Conservation (phyloP, 2,888 invertebrate genomes). For the Orthosia gothica region DNA sequence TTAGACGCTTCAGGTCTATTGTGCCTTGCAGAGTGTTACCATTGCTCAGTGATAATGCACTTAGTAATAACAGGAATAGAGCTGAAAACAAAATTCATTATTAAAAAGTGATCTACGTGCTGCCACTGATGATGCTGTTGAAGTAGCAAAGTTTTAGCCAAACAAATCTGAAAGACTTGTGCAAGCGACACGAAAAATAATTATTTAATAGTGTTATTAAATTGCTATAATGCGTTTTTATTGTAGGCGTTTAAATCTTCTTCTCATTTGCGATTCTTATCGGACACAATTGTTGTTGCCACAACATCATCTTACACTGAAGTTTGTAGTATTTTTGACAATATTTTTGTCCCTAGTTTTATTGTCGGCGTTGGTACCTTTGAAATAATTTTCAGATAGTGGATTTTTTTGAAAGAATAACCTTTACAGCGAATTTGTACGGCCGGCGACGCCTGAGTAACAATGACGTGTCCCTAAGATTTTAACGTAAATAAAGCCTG, state of each 20-base stretch:
- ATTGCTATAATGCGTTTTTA: slow-evolving; percentile 6
- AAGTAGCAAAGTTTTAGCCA: no score
- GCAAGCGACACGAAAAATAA: not conserved
- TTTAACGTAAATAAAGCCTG: slow-evolving; percentile 22
- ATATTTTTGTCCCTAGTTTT: not conserved
- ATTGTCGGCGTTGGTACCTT: not conserved
- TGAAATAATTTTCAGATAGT: not conserved
- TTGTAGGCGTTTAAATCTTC: not conserved
- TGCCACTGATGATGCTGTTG: no score
- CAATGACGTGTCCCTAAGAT: slow-evolving; percentile 83
- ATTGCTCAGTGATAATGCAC: slow-evolving; percentile 77
- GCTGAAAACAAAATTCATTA: slow-evolving; percentile 73
- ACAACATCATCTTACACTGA: not conserved
- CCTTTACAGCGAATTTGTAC: slow-evolving; percentile 51
- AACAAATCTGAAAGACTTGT: no score
- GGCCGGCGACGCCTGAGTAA: slow-evolving; percentile 67
- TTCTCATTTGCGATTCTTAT: slow-evolving; percentile 2
- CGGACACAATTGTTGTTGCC: not conserved
- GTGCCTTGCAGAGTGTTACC: slow-evolving; percentile 84
- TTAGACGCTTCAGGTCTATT: slow-evolving; percentile 84
- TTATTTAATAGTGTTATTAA: slow-evolving; percentile 20
- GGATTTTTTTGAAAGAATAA: slow-evolving; percentile 46
- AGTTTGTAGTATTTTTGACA: not conserved
- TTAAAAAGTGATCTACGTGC: no score
- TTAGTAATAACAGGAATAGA: slow-evolving; percentile 75